Percentiles rank a stretch among this genome's conserved stretches.
phyloP scores from a whole-genome alignment of 2,113 vertebrate genomes.

The Melanostigma gelatinosum region DNA sequence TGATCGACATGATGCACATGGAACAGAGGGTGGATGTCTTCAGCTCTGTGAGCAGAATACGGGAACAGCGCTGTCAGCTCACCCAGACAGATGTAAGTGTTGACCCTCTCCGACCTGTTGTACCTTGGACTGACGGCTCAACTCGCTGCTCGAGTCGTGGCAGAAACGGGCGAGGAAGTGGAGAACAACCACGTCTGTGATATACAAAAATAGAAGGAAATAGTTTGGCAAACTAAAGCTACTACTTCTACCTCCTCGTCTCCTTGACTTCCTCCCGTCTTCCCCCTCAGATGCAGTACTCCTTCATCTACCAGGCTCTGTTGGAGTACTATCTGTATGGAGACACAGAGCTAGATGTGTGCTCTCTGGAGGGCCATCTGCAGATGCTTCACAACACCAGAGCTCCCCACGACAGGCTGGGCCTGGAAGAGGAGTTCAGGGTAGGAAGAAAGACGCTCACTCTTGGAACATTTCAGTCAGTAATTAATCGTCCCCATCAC shows the following conservation, averaged over 20 bases:
- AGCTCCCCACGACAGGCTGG: constrained; percentile 89
- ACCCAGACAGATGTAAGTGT: constrained; percentile 96
- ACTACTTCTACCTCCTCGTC: constrained; percentile 31
- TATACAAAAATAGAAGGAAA: constrained; percentile 45
- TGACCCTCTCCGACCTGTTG: constrained; percentile 70
- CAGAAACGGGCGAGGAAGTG: constrained; percentile 59
- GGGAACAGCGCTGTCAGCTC: constrained; percentile 97
- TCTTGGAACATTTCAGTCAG: constrained; percentile 69
- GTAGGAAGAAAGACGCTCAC: constrained; percentile 78
- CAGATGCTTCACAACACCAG: constrained; percentile 88
- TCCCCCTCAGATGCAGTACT: constrained; percentile 93
- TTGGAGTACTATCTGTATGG: constrained; percentile 97
- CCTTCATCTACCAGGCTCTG: constrained; percentile 98
- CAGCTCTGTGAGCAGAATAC: constrained; percentile 92
- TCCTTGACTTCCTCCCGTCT: constrained; percentile 33
- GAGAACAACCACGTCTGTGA: constrained; percentile 34
- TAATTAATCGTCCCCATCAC: constrained; percentile 68
- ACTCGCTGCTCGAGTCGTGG: constrained; percentile 45
- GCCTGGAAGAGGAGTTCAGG: constrained; percentile 97
- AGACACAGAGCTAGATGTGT: constrained; percentile 97
- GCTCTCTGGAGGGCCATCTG: constrained; percentile 95
- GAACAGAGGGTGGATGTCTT: constrained; percentile 94
- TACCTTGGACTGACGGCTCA: constrained; percentile 67
- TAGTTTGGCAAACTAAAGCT: constrained; percentile 52
- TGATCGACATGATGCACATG: constrained; percentile 95